Evolutionary conservation across 2,797 vertebrate species (phyloP), one percentile per base, ranked within the genome.

Genomic region (Cynopterus sphinx): DNA sequence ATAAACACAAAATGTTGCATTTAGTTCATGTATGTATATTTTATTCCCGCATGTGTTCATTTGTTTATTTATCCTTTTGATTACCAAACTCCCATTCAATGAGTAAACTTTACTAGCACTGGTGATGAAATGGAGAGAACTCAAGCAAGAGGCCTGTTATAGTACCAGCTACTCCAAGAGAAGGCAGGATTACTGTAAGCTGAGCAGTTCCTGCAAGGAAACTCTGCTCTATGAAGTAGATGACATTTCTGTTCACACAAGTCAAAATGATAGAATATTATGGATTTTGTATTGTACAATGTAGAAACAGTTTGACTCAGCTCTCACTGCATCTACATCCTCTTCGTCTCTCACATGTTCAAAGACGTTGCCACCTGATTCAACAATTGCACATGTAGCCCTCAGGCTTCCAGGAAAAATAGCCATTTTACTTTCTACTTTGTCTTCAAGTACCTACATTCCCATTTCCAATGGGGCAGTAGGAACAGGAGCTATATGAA

Each of bases 271-370:
- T n/a, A 33, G 12, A 36, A 24, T 2, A 46, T 8, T n/a, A 12
- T 28, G 9, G 26, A 59, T 81, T 79, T 55, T n/a, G n/a, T 46
- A 5, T 12, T 4, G 7, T 57, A 9, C 15, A 46, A 26, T 3
- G 6, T 86, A 28, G 57, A 39, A 57, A 33, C n/a, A 28, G 5
- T 39, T 26, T 36, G n/a, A 59, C 28, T 86, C 84, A 28, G 3
- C 43, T 63, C 2, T 68, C 26, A 51, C 15, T 0, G 33, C 5
- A 31, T 31, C 17, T 16, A 16, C 17, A 1, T 0, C 39, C n/a
- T 12, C 17, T 68, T 86, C n/a, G 19, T 57, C 49, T 91, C 46
- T 85, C 26, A 3, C 43, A 12, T 9, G 33, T 43, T 84, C 61
- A 74, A 77, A 57, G 28, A 78, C 33, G 9, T 43, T 68, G 7